phyloP scores from a whole-genome alignment of 2,888 invertebrate species.

The Tanytarsus gracilentus region DNA sequence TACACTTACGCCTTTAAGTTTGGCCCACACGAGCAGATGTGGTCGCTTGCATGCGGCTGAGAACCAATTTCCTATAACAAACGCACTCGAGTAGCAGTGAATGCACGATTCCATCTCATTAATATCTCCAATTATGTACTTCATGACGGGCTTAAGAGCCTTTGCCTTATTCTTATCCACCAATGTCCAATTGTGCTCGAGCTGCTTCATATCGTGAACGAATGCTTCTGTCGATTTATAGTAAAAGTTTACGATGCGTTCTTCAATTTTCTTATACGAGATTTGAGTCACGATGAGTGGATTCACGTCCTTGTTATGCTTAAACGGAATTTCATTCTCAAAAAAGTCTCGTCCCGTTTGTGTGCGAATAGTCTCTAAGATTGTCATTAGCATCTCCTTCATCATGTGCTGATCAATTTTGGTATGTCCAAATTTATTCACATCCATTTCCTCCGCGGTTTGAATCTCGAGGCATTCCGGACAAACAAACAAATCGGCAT shows the following conservation, averaged over 20 bases:
- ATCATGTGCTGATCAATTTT: conserved; percentile 16
- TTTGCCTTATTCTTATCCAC: conserved; percentile 51
- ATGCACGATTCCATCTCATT: conserved; percentile 89
- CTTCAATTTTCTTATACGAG: conserved; percentile 34
- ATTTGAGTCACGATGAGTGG: conserved; percentile 6
- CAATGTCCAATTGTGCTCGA: conserved; percentile 20
- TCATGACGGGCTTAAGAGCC: conserved; percentile 67
- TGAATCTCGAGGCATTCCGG: conserved; percentile 72
- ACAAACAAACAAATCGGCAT: conserved; percentile 64
- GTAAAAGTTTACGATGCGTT: conserved; percentile 61
- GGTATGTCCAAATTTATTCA: conserved; percentile 47
- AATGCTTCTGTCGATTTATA: conserved; percentile 87
- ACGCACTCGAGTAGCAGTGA: conserved; percentile 82
- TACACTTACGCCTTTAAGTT: conserved; percentile 62
- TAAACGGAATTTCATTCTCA: conserved; percentile 5
- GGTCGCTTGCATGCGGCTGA: conserved; percentile 84
- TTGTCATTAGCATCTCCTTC: conserved; percentile 7
- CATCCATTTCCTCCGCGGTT: conserved; percentile 59
- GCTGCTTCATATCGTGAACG: conserved; percentile 42
- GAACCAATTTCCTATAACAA: conserved; percentile 78
- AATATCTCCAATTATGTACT: conserved; percentile 50
- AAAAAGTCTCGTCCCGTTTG: not conserved
- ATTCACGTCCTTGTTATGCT: not conserved
- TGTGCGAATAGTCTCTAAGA: conserved; percentile 13
- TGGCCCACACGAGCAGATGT: conserved; percentile 91